Conservation (phyloP, 2,797 vertebrate species). For the Sternotherus odoratus region DNA sequence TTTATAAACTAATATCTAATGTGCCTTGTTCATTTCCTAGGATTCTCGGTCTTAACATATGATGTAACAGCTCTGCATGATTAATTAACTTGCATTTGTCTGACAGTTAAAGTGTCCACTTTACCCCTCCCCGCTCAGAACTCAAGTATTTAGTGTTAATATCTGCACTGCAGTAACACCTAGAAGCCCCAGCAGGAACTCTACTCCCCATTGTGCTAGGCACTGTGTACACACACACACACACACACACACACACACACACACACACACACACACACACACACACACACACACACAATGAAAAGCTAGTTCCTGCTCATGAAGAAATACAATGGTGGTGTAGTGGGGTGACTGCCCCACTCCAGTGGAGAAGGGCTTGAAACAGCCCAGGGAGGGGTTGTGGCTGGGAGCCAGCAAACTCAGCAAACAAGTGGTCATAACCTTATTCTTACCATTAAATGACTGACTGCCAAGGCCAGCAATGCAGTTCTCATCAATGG, state of each 20-base stretch:
- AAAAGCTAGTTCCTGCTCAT: neutral
- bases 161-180: fast-evolving
- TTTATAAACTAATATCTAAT: neutral
- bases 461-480: no score
- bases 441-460: no score
- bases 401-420: no score
- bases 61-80: neutral
- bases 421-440: no score
- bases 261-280: no score
- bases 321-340: no score
- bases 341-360: no score
- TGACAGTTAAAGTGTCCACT: neutral
- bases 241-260: no score
- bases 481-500: no score
- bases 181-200: neutral
- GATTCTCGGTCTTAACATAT: neutral
- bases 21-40: neutral
- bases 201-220: neutral
- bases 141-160: neutral
- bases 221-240: neutral
- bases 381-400: no score
- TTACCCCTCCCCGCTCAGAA: neutral
- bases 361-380: no score
- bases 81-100: neutral
- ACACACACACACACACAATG: neutral